Evolutionary conservation across 2,113 vertebrate species (phyloP).

Genomic region (Dromas ardeola): DNA sequence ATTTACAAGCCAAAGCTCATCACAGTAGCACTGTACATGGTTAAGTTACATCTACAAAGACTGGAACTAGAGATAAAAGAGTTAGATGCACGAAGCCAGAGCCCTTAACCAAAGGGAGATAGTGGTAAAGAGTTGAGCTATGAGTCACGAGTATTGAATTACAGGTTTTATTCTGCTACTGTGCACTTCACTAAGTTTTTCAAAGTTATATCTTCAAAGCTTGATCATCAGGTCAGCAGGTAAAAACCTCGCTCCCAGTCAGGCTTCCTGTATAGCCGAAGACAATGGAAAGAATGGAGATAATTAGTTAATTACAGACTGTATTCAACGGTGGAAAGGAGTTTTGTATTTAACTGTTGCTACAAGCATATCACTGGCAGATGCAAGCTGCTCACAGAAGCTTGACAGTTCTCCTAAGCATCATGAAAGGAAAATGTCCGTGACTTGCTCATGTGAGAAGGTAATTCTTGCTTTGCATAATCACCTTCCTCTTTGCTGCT

Average conservation of each 20-base stretch:
- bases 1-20: not conserved
- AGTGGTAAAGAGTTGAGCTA: not conserved
- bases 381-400: not conserved
- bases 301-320: not conserved
- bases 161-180: not conserved
- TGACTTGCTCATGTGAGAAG: constrained; percentile 1
- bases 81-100: not conserved
- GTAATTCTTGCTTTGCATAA: constrained; percentile 8
- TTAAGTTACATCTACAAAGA: not conserved
- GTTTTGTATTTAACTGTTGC: not conserved
- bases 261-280: not conserved
- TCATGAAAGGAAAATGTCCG: not conserved
- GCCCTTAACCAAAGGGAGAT: not conserved
- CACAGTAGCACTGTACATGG: not conserved
- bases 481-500: not conserved
- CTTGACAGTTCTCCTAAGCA: constrained; percentile 3
- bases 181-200: not conserved
- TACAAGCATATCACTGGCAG: not conserved
- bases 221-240: not conserved
- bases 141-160: not conserved
- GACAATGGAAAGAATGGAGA: not conserved
- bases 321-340: not conserved
- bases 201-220: not conserved
- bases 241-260: not conserved
- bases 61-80: not conserved